Evolutionary conservation across 1,140 invertebrate genomes (phyloP), one percentile per base, ranked within the genome.

Genomic region (Saccostrea cuccullata): DNA sequence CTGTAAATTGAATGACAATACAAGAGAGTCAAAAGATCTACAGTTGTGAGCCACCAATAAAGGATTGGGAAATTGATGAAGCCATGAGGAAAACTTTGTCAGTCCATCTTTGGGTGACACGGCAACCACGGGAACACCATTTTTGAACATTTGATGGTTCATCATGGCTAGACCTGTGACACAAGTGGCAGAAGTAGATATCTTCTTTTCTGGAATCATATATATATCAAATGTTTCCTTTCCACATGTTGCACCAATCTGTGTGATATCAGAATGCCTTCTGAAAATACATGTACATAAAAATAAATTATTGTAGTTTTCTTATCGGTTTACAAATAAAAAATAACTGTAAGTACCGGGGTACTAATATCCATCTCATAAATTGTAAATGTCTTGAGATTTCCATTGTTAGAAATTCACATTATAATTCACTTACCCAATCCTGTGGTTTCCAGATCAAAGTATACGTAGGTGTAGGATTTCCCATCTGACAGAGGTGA

Each of bases 381-480:
- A 47, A 47, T 47, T 47, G 40, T 6, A 47, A 47, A 47, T 47
- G 40, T 47, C 40, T 47, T 47, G 40, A 47, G 6, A 47, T 6
- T 6, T 47, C 6, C 2, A 47, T 47, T 47, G 40, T 47, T 47
- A 47, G 40, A 47, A 47, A 47, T 47, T 47, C 40, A 47, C 40
- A 47, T 47, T 3, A 30, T 36, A 58, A 36, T 85, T 60, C 55
- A 60, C 55, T 58, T 36, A 85, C 84, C 30, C 20, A 85, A 23
- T 55, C 84, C 55, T 60, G 84, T 58, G 55, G 55, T 85, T 36
- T 85, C 84, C 36, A 85, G 15, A 85, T 85, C 56, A 85, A 85
- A 85, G 13, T 64, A 64, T 23, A 64, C 20, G 60, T 64, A 64
- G n/a, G 17, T 64, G 13, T 23, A 64, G 60, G 5, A 13, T 20